Percentiles rank a stretch among this genome's conserved stretches.
phyloP scores from a whole-genome alignment of 64 coral and sea anemone species.

The Hydrozoanthus tunicans region DNA sequence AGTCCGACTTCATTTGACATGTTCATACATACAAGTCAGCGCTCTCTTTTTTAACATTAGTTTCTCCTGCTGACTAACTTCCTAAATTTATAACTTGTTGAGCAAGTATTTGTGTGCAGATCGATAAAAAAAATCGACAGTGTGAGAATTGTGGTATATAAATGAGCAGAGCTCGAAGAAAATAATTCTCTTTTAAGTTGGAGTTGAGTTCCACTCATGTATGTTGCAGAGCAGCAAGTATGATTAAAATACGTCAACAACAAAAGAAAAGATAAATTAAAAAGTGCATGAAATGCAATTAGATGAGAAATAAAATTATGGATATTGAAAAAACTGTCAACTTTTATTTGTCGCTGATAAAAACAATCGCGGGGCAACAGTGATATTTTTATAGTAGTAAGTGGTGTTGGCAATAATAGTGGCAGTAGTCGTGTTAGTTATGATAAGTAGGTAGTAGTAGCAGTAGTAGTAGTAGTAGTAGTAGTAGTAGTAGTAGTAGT shows the following conservation, averaged over 20 bases:
- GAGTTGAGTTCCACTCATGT: neutral
- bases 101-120: constrained; percentile 1
- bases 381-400: too few species aligned
- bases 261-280: neutral
- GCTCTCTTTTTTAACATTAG: neutral
- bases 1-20: neutral
- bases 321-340: neutral
- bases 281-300: constrained; percentile 4
- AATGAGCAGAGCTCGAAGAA: neutral
- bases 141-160: neutral
- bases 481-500: too few species aligned
- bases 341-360: neutral
- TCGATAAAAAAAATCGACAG: neutral
- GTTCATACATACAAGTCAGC: neutral
- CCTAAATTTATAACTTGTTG: neutral
- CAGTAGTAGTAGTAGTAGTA: too few species aligned
- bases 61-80: neutral
- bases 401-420: too few species aligned
- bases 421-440: too few species aligned
- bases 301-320: neutral
- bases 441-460: too few species aligned
- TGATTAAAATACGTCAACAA: neutral
- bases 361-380: too few species aligned
- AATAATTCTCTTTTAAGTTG: neutral
- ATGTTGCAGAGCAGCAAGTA: neutral